Evolutionary conservation across 1,140 invertebrate genomes (phyloP).

Genomic region (Diabrotica undecimpunctata): DNA sequence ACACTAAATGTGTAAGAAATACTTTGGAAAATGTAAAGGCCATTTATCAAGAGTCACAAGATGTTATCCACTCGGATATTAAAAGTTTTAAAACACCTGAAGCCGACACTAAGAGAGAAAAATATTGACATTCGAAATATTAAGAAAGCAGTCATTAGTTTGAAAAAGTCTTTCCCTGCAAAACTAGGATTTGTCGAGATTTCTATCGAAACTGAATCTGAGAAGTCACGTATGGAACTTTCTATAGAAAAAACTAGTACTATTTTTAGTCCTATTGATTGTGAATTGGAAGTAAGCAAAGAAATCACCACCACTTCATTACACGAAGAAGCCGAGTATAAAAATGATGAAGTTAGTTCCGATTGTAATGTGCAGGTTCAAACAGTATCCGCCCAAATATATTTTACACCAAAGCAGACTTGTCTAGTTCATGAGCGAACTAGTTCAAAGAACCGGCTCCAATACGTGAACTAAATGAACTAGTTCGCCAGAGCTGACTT

Average conservation of each 20-base stretch:
- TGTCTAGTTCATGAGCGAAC: too few species aligned
- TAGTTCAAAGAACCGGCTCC: too few species aligned
- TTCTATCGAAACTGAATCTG: conserved; percentile 13
- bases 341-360: conserved; percentile 5
- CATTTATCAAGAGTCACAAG: conserved; percentile 2
- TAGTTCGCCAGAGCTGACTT: too few species aligned
- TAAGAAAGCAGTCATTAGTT: not conserved
- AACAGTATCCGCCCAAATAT: conserved; percentile 7
- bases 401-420: too few species aligned
- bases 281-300: conserved; percentile 4
- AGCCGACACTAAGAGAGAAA: not conserved
- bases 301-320: conserved; percentile 9
- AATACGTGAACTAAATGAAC: too few species aligned
- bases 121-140: not conserved
- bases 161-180: not conserved
- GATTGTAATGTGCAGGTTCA: conserved; percentile 5
- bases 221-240: not conserved
- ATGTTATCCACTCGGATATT: conserved; percentile 1
- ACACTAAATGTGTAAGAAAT: too few species aligned
- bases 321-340: not conserved
- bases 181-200: conserved; percentile 5
- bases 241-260: conserved; percentile 9
- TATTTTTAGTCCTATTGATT: conserved; percentile 1
- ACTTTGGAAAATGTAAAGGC: too few species aligned
- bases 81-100: not conserved